phyloP scores from a whole-genome alignment of 2,888 invertebrate genomes.

The Myopa testacea region DNA sequence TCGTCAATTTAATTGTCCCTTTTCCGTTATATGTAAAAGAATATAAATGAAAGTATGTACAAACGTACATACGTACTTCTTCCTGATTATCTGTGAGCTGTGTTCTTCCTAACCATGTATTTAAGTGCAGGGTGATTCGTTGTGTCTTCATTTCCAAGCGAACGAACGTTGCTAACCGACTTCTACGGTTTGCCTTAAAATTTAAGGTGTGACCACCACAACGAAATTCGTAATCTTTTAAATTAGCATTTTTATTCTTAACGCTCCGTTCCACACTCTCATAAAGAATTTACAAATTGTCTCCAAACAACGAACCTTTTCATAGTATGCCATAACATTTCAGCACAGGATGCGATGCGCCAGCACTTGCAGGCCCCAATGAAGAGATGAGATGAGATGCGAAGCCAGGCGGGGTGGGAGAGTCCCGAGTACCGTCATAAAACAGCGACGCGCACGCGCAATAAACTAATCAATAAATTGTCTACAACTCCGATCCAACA shows the following conservation, averaged over 20 bases:
- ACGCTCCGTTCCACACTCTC: conserved; percentile 57
- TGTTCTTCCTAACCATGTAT: too few relatives aligned
- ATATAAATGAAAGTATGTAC: too few relatives aligned
- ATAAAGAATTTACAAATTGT: conserved; percentile 67
- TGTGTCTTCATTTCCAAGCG: conserved; percentile 34
- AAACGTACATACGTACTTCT: too few relatives aligned
- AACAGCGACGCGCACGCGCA: conserved; percentile 55
- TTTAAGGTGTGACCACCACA: conserved; percentile 64
- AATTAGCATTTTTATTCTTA: conserved; percentile 62
- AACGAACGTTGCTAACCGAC: conserved; percentile 21
- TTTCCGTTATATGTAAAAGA: too few relatives aligned
- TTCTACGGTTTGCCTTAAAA: conserved; percentile 41
- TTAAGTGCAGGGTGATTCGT: conserved; percentile 19
- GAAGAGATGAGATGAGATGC: conserved; percentile 46
- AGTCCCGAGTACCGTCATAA: conserved; percentile 42
- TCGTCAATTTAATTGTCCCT: too few relatives aligned
- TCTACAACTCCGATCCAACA: conserved; percentile 50
- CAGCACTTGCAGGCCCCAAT: conserved; percentile 27
- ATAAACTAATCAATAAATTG: conserved; percentile 68
- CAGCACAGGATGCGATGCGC: conserved; percentile 37
- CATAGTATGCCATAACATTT: conserved; percentile 38
- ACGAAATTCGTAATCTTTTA: conserved; percentile 65
- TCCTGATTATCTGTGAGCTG: background rate
- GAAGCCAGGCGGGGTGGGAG: conserved; percentile 40
- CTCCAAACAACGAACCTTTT: conserved; percentile 45